phyloP scores from a whole-genome alignment of 1,140 invertebrate genomes.

The Caenorhabditis briggsae region DNA sequence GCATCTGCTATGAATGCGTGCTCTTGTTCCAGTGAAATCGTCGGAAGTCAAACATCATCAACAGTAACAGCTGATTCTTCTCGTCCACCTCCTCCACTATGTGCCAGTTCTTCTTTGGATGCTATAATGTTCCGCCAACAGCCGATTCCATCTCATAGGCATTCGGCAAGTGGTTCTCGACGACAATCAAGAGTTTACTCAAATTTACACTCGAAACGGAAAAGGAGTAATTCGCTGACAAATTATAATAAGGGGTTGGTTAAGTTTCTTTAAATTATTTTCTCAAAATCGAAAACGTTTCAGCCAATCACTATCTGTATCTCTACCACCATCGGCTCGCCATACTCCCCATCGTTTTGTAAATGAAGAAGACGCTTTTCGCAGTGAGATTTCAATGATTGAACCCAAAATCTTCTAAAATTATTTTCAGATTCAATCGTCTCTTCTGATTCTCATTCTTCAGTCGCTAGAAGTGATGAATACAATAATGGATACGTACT shows the following conservation, averaged over 20 bases:
- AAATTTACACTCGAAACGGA: constrained; percentile 59
- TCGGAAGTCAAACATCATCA: constrained; percentile 49
- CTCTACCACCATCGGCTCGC: constrained; percentile 60
- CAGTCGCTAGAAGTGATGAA: constrained; percentile 58
- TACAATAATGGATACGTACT: constrained; percentile 52
- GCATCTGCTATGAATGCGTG: constrained; percentile 62
- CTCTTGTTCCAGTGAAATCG: constrained; percentile 62
- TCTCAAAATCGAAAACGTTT: constrained; percentile 7
- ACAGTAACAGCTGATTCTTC: constrained; percentile 47
- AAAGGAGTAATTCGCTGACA: constrained; percentile 62
- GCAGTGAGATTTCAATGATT: not conserved
- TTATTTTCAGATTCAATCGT: constrained; percentile 2
- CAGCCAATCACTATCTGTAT: constrained; percentile 60
- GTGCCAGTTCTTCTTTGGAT: constrained; percentile 57
- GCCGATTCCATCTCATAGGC: constrained; percentile 35
- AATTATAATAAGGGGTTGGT: constrained; percentile 62
- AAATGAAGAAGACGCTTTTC: constrained; percentile 43
- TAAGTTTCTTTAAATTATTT: not conserved
- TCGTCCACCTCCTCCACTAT: constrained; percentile 62
- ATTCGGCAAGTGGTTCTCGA: constrained; percentile 61
- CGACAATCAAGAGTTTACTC: constrained; percentile 62
- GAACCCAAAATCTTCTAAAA: not conserved
- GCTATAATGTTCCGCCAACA: constrained; percentile 55
- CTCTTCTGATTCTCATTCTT: constrained; percentile 57
- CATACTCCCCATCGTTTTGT: constrained; percentile 64